Base-by-base conservation (phyloP, 2,888 invertebrate genomes). In the Epinotia demarniana region DNA sequence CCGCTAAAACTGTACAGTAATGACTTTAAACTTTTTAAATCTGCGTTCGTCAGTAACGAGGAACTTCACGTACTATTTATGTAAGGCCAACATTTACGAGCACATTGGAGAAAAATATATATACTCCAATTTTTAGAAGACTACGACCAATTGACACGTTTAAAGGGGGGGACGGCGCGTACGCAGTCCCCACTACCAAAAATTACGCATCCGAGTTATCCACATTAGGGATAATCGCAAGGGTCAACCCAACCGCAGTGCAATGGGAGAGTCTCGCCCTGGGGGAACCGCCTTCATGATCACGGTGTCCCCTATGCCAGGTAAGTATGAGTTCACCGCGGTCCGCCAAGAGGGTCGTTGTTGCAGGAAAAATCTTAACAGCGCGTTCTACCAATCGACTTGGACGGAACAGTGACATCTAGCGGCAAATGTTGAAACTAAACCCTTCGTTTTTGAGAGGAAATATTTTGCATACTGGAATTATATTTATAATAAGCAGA, bases 261-360 rank as follows among this genome's bases (percentile, higher is more conserved):
- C 70, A 70, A 70, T 70, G 70, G 58, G 13, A n/a, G 43, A 53
- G 70, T 46, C 70, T 70, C 70, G 60, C 70, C 71, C 61, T 63
- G 73, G 73, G 64, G 73, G 66, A 62, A 62, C 63, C 71, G 71
- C 71, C 71, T 72, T 66, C 19, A 5, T 73, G 73, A 73, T 73
- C 73, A 73, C 73, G 73, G 73, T 73, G 27, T 67, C 73, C 67
- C 73, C 73, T 63, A 73, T 67, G 73, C 55, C 62, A 62, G 62
- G 62, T 62, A 62, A 62, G 62, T 62, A 62, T 62, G 62, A 62
- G 3, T 62, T 62, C 18, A 62, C 33, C 2, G n/a, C 9, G 2
- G 8, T 39, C n/a, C n/a, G 39, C 11, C 39, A 39, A 0, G 39
- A 18, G 11, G 61, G 61, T 61, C 61, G 0, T 61, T n/a, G 12